A percentile compares a stretch with the other conserved stretches of the same genome.
Conservation (phyloP, 2,888 invertebrate species). For the Deroplatys truncata region DNA sequence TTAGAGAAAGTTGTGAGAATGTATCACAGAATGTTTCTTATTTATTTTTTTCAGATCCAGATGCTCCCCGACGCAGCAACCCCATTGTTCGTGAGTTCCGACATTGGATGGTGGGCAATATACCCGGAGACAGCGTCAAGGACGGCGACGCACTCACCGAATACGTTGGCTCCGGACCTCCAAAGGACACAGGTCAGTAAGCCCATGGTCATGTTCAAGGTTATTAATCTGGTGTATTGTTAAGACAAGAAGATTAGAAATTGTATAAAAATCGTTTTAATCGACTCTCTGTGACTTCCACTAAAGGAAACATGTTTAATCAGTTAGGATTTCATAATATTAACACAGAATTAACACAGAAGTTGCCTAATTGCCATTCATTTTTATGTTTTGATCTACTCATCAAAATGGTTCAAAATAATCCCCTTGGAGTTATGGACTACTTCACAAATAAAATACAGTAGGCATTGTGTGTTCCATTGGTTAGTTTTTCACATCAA, state of each 20-base stretch:
- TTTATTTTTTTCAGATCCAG: slow-evolving; percentile 63
- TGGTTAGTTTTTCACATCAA: too few species aligned
- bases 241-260: not conserved
- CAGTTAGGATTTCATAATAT: not conserved
- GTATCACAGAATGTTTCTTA: not conserved
- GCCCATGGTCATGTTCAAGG: not conserved
- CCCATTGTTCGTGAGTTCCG: slow-evolving; percentile 83
- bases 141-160: slow-evolving; percentile 70
- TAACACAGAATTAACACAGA: not conserved
- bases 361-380: too few species aligned
- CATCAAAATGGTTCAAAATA: too few species aligned
- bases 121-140: slow-evolving; percentile 65
- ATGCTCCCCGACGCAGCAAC: slow-evolving; percentile 77
- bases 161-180: slow-evolving; percentile 84
- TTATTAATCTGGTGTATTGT: not conserved
- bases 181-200: slow-evolving; percentile 58
- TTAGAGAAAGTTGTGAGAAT: too few species aligned
- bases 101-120: slow-evolving; percentile 87
- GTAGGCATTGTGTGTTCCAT: too few species aligned
- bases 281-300: too few species aligned
- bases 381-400: too few species aligned
- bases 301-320: too few species aligned
- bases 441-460: too few species aligned
- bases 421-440: too few species aligned
- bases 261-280: too few species aligned